These are phyloP conservation scores for Cyclina sinensis DNA, from an alignment of 1,140 invertebrate genomes.

Conservation along the genomic window DNA sequence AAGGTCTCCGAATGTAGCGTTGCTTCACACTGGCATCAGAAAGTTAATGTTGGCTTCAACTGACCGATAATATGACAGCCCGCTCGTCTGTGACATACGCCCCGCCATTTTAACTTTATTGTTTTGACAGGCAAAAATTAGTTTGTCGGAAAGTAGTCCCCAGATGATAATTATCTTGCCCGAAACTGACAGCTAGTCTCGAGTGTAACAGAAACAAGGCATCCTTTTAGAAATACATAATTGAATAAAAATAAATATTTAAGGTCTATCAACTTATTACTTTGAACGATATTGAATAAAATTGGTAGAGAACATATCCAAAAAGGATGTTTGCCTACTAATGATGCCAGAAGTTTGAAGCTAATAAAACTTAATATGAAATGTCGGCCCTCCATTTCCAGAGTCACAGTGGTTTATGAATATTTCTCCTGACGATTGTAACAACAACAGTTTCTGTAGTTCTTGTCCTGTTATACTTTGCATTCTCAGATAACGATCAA, in stretches of 20 bases:
- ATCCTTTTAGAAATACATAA: conserved; percentile 54
- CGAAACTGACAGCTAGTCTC: conserved; percentile 57
- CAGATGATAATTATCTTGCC: conserved; percentile 57
- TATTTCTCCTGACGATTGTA: too few species aligned
- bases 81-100: conserved; percentile 38
- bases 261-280: conserved; percentile 33
- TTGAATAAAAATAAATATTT: conserved; percentile 67
- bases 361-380: too few species aligned
- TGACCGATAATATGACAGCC: conserved; percentile 56
- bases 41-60: neutral
- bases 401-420: too few species aligned
- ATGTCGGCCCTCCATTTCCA: too few species aligned
- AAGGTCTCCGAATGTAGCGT: too few species aligned
- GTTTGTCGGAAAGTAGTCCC: conserved; percentile 60
- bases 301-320: neutral
- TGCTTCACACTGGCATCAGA: neutral
- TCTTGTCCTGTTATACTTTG: too few species aligned
- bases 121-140: conserved; percentile 53
- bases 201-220: conserved; percentile 55
- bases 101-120: conserved; percentile 52
- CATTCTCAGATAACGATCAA: too few species aligned
- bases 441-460: too few species aligned
- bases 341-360: neutral
- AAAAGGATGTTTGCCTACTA: neutral
- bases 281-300: conserved; percentile 13